These are phyloP conservation scores for Drosophila monieri DNA, from an alignment of 2,888 invertebrate genomes.

Conservation along the genomic window DNA sequence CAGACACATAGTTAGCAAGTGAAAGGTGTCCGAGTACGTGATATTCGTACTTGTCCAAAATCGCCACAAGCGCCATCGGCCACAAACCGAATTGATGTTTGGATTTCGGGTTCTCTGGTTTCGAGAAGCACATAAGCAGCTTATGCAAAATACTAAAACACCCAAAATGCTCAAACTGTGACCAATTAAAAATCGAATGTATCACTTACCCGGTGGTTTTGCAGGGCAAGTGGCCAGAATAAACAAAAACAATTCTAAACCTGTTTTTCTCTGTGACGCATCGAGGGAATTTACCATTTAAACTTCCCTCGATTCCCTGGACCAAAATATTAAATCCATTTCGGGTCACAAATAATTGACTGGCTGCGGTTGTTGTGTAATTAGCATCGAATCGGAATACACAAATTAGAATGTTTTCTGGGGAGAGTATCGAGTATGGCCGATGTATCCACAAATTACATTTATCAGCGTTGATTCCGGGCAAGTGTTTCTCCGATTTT, in stretches of 20 bases:
- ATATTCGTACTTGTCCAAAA: constrained; percentile 28
- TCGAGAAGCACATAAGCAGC: constrained; percentile 45
- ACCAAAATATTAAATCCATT: constrained; percentile 1
- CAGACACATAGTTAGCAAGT: constrained; percentile 40
- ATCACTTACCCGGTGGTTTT: constrained; percentile 17
- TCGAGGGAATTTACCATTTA: constrained; percentile 28
- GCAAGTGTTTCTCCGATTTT: not conserved
- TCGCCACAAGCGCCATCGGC: constrained; percentile 35
- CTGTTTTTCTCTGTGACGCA: constrained; percentile 33
- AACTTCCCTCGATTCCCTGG: constrained; percentile 27
- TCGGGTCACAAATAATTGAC: constrained; percentile 22
- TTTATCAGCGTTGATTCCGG: constrained; percentile 8
- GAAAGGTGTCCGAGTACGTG: constrained; percentile 58
- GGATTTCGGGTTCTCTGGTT: constrained; percentile 36
- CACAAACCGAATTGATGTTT: constrained; percentile 37
- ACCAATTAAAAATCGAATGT: constrained; percentile 14
- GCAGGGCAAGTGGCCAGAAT: constrained; percentile 12
- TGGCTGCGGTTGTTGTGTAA: constrained; percentile 14
- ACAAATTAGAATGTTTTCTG: constrained; percentile 2
- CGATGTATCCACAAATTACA: not conserved
- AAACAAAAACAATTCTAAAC: constrained; percentile 36
- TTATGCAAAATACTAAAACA: constrained; percentile 50
- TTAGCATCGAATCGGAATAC: constrained; percentile 10
- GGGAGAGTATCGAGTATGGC: not conserved
- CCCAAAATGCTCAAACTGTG: constrained; percentile 10